Evolutionary conservation across 2,113 vertebrate species (phyloP).

Genomic region (Scatophagus argus): DNA sequence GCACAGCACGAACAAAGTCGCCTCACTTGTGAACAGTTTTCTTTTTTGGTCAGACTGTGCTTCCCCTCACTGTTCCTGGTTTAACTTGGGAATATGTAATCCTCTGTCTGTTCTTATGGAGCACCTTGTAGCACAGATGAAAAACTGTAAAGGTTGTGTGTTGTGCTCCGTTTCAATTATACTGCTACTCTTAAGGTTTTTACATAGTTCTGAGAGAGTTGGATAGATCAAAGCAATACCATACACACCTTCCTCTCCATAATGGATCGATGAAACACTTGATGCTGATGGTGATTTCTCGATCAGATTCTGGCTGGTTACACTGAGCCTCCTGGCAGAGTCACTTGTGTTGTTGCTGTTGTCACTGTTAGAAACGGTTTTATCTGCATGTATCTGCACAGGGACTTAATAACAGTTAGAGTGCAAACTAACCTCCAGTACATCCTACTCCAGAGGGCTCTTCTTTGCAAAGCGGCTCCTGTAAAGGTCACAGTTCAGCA

Average conservation of each 20-base stretch:
- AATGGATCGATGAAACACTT: conserved; percentile 25
- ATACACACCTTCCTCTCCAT: conserved; percentile 51
- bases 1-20: not conserved
- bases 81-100: conserved; percentile 54
- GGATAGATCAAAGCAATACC: conserved; percentile 78
- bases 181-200: conserved; percentile 62
- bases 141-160: conserved; percentile 65
- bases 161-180: conserved; percentile 61
- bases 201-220: conserved; percentile 51
- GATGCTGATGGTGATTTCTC: conserved; percentile 12
- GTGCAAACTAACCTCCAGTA: conserved; percentile 30
- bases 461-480: conserved; percentile 24
- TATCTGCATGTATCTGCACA: conserved; percentile 58
- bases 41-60: conserved; percentile 42
- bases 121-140: conserved; percentile 73
- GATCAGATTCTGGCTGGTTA: conserved; percentile 29
- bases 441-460: conserved; percentile 27
- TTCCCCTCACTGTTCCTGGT: conserved; percentile 61
- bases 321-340: conserved; percentile 28
- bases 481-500: conserved; percentile 42
- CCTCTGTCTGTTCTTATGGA: conserved; percentile 61
- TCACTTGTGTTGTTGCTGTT: conserved; percentile 42
- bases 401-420: conserved; percentile 3
- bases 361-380: conserved; percentile 48
- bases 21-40: conserved; percentile 24